These are phyloP conservation scores for Danionella cerebrum DNA, from an alignment of 2,113 vertebrate species.

Conservation along the genomic window DNA sequence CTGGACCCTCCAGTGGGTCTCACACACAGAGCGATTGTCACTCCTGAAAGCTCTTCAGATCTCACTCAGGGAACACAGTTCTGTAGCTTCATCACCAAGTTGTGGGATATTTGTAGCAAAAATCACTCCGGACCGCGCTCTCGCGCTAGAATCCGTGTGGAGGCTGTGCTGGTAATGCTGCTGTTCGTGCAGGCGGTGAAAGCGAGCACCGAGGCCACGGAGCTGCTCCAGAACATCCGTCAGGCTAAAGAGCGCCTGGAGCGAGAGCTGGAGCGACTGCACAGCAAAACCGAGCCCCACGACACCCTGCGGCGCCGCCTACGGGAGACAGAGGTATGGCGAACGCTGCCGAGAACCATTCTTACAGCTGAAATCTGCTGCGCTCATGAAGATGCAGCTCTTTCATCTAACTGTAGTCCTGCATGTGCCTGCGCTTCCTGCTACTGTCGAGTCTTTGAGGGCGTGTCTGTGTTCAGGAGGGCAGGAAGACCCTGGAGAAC, in stretches of 20 bases:
- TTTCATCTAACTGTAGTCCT: no score
- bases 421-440: not conserved
- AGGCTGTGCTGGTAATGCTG: not conserved
- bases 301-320: constrained; percentile 90
- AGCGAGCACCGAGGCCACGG: constrained; percentile 93
- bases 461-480: constrained; percentile 69
- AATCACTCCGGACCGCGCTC: no score
- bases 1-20: no score
- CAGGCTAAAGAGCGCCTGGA: constrained; percentile 95
- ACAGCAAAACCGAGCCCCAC: constrained; percentile 82
- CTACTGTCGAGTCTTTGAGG: no score
- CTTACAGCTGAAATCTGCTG: no score
- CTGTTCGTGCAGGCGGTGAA: constrained; percentile 77
- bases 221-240: constrained; percentile 95
- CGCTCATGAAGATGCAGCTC: no score
- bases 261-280: constrained; percentile 86
- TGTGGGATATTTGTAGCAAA: no score
- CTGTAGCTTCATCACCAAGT: no score
- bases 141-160: no score
- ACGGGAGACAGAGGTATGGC: constrained; percentile 78
- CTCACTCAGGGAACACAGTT: no score
- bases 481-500: constrained; percentile 95
- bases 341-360: not conserved
- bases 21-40: no score
- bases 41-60: no score